Evolutionary conservation across 2,113 vertebrate genomes (phyloP).

Genomic region (Artemisiospiza belli): DNA sequence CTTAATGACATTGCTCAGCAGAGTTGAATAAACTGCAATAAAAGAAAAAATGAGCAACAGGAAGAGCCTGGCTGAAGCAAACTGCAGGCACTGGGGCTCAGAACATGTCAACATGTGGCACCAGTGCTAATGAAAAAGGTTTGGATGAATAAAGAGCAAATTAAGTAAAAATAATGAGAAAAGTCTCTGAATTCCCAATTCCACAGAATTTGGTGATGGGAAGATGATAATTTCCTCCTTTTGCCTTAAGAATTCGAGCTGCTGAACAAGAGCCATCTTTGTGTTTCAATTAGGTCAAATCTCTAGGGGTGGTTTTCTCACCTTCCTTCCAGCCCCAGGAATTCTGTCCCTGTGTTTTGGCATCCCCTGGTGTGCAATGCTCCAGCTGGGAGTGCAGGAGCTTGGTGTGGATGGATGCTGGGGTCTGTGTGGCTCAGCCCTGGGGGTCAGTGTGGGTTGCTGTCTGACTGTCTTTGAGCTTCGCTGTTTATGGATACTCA

Average conservation of each 20-base stretch:
- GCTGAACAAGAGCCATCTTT: not conserved
- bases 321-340: not conserved
- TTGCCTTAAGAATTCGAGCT: not conserved
- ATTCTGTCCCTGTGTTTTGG: not conserved
- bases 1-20: not conserved
- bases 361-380: not conserved
- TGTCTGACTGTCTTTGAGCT: conserved; percentile 81
- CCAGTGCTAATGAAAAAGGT: not conserved
- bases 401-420: not conserved
- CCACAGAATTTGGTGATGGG: not conserved
- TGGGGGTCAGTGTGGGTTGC: conserved; percentile 70
- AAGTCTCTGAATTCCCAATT: not conserved
- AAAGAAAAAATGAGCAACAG: not conserved
- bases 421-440: not conserved
- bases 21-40: conserved; percentile 29
- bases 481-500: conserved; percentile 78
- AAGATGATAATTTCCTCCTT: not conserved
- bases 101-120: not conserved
- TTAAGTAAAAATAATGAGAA: not conserved
- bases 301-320: not conserved
- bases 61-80: not conserved
- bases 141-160: not conserved
- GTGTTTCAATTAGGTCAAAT: not conserved
- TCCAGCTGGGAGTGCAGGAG: not conserved
- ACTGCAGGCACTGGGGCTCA: not conserved